Conservation (phyloP, 2,888 invertebrate species). For the Ferdinandea cuprea region DNA sequence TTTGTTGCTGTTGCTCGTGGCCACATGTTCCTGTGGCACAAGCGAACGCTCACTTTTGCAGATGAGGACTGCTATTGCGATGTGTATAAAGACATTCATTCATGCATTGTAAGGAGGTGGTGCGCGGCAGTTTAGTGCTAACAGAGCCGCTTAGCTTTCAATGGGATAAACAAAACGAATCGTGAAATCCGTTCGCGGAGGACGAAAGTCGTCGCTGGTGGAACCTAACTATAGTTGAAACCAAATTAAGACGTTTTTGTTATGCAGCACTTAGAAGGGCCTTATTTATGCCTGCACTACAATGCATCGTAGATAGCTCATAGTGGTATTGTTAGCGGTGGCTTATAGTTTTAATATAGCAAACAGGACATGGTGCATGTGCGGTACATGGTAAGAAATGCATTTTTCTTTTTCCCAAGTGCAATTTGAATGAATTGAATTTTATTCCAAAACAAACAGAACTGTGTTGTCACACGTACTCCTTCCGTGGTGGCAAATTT, state of each 20-base stretch:
- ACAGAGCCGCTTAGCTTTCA: constrained; percentile 16
- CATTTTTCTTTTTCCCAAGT: no score
- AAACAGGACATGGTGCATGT: no score
- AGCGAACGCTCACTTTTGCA: constrained; percentile 9
- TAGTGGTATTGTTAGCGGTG: constrained; percentile 15
- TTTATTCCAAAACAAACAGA: no score
- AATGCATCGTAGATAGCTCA: constrained; percentile 18
- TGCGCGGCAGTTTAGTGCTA: constrained; percentile 11
- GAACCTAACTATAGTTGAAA: constrained; percentile 18
- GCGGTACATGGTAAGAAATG: no score
- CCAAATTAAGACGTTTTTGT: constrained; percentile 72
- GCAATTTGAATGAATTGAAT: no score
- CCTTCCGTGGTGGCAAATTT: no score
- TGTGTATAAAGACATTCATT: constrained; percentile 68
- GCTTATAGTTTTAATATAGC: constrained; percentile 1
- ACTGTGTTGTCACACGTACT: no score
- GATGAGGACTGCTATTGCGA: no score
- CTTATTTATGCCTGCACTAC: constrained; percentile 51
- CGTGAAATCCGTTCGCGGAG: constrained; percentile 39
- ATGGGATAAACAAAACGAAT: constrained; percentile 40
- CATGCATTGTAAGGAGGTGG: constrained; percentile 36
- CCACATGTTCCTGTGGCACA: constrained; percentile 26
- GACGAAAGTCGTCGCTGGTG: constrained; percentile 24
- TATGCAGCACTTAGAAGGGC: constrained; percentile 47
- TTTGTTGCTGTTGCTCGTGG: constrained; percentile 49